Evolutionary conservation across 2,113 vertebrate genomes (phyloP).

Genomic region (Hippocampus zosterae): DNA sequence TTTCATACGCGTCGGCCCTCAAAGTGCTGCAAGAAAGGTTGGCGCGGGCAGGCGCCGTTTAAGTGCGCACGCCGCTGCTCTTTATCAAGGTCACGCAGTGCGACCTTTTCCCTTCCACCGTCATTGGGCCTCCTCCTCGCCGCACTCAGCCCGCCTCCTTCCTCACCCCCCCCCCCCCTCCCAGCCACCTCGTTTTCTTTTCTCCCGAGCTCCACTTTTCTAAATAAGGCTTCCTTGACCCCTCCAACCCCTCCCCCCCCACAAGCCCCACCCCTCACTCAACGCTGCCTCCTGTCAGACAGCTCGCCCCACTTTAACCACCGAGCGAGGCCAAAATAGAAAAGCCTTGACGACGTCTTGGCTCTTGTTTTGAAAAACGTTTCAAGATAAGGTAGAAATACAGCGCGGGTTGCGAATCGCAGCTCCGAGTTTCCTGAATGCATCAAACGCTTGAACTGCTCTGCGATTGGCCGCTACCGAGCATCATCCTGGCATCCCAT

Average conservation of each 20-base stretch:
- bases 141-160: neutral
- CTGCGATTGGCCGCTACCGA: no score
- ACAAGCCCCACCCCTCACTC: neutral
- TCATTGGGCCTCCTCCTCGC: neutral
- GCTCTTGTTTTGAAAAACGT: no score
- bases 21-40: neutral
- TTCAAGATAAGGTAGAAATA: no score
- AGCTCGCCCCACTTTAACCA: constrained; percentile 39
- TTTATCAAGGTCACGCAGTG: constrained; percentile 3
- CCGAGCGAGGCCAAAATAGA: constrained; percentile 51
- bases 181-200: neutral
- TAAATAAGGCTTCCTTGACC: neutral
- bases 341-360: constrained; percentile 26
- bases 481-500: no score
- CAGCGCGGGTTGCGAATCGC: no score
- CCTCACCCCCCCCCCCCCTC: neutral
- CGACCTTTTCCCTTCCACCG: neutral
- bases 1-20: neutral
- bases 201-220: neutral
- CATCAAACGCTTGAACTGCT: no score
- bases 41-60: neutral
- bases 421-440: no score
- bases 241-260: neutral
- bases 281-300: constrained; percentile 30
- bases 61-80: neutral